These are phyloP conservation scores for Coregonus clupeaformis DNA, from an alignment of 2,113 vertebrate genomes.

Conservation along the genomic window DNA sequence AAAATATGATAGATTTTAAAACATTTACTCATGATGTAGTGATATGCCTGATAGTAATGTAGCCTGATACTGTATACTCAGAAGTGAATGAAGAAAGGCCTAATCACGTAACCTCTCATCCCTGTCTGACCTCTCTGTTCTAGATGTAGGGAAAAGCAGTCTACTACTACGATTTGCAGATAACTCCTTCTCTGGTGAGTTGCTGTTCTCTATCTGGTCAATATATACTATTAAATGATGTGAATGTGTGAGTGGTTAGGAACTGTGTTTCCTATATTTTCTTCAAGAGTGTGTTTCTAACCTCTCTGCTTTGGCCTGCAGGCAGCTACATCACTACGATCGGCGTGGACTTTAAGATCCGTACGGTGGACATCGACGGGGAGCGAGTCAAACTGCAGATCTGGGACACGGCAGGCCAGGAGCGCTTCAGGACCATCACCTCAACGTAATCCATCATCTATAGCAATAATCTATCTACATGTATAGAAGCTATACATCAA, in stretches of 20 bases:
- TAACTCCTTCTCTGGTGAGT: constrained; percentile 84
- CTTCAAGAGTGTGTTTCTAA: neutral
- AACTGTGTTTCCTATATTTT: no score
- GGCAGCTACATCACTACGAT: constrained; percentile 86
- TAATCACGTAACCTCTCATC: no score
- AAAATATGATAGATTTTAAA: no score
- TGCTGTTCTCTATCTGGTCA: no score
- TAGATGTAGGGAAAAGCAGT: constrained; percentile 87
- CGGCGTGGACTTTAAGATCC: constrained; percentile 83
- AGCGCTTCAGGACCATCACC: constrained; percentile 82
- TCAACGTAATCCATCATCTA: constrained; percentile 44
- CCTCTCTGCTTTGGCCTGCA: constrained; percentile 32
- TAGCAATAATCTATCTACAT: neutral
- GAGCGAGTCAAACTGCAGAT: constrained; percentile 83
- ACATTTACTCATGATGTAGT: no score
- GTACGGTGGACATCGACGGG: constrained; percentile 79
- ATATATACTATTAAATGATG: no score
- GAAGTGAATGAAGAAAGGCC: no score
- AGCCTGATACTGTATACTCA: no score
- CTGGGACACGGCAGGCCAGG: constrained; percentile 84
- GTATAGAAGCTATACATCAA: no score
- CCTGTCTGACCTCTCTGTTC: constrained; percentile 10
- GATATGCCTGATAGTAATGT: no score
- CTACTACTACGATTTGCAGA: constrained; percentile 82
- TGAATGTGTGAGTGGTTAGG: no score